These are phyloP conservation scores for Habroteleia sp. DNA, from an alignment of 2,888 invertebrate species.

Conservation along the genomic window DNA sequence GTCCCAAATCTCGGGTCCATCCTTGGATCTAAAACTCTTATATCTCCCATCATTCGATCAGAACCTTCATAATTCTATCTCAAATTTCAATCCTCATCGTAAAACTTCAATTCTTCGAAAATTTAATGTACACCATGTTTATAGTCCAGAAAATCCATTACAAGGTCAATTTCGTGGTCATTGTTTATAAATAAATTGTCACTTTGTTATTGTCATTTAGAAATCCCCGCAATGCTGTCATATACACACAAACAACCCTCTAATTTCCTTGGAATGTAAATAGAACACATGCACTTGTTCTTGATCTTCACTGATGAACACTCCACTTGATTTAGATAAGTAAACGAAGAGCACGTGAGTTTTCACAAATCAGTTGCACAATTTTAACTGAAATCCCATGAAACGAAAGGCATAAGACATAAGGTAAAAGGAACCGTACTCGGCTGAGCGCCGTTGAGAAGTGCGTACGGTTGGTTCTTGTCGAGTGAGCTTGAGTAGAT, in stretches of 20 bases:
- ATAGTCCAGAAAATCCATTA: no score
- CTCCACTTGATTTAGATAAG: slow-evolving; percentile 4
- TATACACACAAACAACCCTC: no score
- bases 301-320: slow-evolving; percentile 9
- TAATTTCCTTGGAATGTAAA: no score
- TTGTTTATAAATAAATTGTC: no score
- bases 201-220: no score
- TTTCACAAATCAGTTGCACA: slow-evolving; percentile 8
- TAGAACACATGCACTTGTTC: slow-evolving; percentile 6
- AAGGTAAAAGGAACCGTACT: slow-evolving; percentile 65
- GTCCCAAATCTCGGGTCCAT: slow-evolving; percentile 84
- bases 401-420: slow-evolving; percentile 21
- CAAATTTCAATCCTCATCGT: not conserved
- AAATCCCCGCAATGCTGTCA: no score
- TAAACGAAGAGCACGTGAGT: slow-evolving; percentile 11
- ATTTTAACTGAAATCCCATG: slow-evolving; percentile 10
- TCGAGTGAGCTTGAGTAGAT: slow-evolving; percentile 75
- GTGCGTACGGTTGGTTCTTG: slow-evolving; percentile 75
- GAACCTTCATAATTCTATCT: not conserved
- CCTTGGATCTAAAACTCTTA: slow-evolving; percentile 82
- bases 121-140: no score
- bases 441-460: slow-evolving; percentile 73
- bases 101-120: not conserved
- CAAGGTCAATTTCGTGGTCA: no score
- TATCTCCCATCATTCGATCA: slow-evolving; percentile 82